Evolutionary conservation across 2,797 vertebrate species (phyloP), one percentile per base, ranked within the genome.

Genomic region (Gobionotothen gibberifrons): DNA sequence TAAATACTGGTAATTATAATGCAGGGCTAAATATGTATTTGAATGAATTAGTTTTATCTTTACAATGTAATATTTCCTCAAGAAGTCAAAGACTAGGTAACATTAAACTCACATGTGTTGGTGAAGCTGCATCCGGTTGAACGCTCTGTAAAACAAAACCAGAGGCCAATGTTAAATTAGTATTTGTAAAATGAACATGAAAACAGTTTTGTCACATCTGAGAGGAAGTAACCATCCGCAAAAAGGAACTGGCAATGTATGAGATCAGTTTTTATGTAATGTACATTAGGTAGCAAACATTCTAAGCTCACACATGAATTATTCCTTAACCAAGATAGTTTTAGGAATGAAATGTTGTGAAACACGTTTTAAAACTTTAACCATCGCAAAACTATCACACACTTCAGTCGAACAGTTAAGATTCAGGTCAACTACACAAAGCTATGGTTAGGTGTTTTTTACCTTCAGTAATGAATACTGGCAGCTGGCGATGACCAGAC

Each of bases 381-480:
- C 3, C 1, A 6, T 65, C 32, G 46, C 29, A 54, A 13, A 49
- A 49, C 4, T 4, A n/a, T 54, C 39, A 69, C 7, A 42, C 47
- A 22, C 19, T 51, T 36, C 21, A 4, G 13, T 46, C 9, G 5
- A 54, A 40, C 14, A 14, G 19, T 40, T 44, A 65, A 43, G 48
- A 43, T 13, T 26, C 19, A 14, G n/a, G 13, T 39, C 36, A 44
- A 69, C 16, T 16, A 9, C 40, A 59, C 22, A 52, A 5, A 48
- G 26, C 40, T 2, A 40, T 11, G 3, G 5, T 19, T 17, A 32
- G 0, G 32, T 10, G 9, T 2, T 3, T 55, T 17, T 84, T 95
- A 97, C 98, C 96, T 99, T 99, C 54, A 99, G 87, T 77, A 99
- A 92, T 29, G 98, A 99, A 87, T 99, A 99, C 87, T 99, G 98